Base-by-base conservation (phyloP, 2,888 invertebrate genomes). In the Lycocerus yunnanus region DNA sequence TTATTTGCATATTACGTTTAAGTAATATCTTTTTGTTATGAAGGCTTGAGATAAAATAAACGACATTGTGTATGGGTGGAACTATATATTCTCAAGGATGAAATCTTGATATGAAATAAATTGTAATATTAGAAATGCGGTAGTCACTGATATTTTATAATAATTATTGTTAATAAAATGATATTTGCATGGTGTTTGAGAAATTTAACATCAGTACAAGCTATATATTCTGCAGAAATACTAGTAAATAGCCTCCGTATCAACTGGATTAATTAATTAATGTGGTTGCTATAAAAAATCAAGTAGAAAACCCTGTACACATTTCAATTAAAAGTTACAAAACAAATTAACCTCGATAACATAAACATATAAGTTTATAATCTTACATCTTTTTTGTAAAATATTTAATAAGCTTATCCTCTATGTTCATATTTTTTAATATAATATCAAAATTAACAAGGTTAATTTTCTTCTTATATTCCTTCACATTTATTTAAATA, bases 81-180 rank as follows among this genome's bases (percentile, higher is more conserved):
- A 63, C 61, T 63, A 20, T 20, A 63, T 63, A 63, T 63, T 63
- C 20, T 63, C 61, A 63, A 63, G 61, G 61, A n/a, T 63, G 20
- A 63, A 63, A 43, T 43, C 43, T 43, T 43, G 43, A 43, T 43
- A 43, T 43, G n/a, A 43, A 43, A 43, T 43, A 43, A 43, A 63
- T 13, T 63, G 61, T 63, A 63, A 63, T 18, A 63, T 63, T 63
- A 63, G 61, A 63, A 63, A 63, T 63, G 61, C 61, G 61, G 61
- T 63, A 63, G 61, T 43, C 43, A 43, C n/a, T 43, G 43, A 43
- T n/a, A 43, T 43, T 43, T 43, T 43, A 43, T 43, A 43, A 43
- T 43, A 43, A 43, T 43, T n/a, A n/a, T n/a, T n/a, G 43, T 63
- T 20, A 63, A 63, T 63, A 63, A 63, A 20, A 63, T n/a, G 18